phyloP scores from a whole-genome alignment of 2,797 vertebrate species.

The Limnodromus scolopaceus region DNA sequence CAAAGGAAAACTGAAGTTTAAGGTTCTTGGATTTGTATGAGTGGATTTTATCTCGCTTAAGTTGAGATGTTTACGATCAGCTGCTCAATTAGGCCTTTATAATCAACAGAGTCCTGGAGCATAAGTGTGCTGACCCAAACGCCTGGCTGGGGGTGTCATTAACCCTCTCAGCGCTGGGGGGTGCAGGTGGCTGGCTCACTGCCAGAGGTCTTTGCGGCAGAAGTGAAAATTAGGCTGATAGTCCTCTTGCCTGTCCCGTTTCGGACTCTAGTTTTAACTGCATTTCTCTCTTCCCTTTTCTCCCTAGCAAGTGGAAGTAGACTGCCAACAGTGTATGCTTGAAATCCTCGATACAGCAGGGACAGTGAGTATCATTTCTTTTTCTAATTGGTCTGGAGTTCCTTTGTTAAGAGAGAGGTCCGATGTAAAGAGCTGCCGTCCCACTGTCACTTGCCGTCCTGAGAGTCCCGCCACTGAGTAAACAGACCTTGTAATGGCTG shows the following conservation, averaged over 20 bases:
- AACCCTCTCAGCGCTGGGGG: background rate
- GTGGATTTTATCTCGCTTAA: background rate
- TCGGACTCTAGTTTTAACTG: background rate
- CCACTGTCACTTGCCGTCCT: background rate
- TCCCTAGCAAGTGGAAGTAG: conserved; percentile 96
- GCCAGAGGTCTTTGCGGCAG: background rate
- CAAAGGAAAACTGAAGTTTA: background rate
- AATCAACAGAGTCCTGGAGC: background rate
- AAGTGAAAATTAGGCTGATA: background rate
- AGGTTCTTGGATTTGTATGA: background rate
- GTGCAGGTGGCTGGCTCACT: background rate
- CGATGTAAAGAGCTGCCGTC: background rate
- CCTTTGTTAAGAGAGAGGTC: background rate
- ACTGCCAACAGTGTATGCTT: conserved; percentile 98
- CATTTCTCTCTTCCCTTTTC: background rate
- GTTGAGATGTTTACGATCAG: conserved; percentile 12
- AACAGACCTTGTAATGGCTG: background rate
- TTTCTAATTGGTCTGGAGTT: background rate
- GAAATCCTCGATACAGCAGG: conserved; percentile 99
- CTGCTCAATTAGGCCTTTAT: background rate
- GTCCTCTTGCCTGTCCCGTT: background rate
- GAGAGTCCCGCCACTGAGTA: background rate
- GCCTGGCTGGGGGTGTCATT: background rate
- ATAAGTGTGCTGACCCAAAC: background rate
- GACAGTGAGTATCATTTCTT: conserved; percentile 86